These are phyloP conservation scores for Streptopelia turtur DNA, from an alignment of 2,797 vertebrate species.

Conservation along the genomic window DNA sequence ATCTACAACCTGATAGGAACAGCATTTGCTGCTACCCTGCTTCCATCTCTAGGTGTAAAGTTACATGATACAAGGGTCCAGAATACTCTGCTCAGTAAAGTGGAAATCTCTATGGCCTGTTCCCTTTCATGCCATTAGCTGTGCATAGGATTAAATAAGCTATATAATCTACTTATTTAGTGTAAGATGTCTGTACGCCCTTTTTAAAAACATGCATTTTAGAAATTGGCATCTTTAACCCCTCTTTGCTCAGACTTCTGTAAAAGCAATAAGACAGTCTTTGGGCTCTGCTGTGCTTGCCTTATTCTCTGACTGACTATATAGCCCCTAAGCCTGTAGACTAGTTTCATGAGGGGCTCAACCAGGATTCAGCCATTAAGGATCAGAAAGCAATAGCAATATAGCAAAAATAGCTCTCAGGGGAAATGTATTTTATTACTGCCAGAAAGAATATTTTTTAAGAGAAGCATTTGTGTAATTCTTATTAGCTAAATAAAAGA, in stretches of 20 bases:
- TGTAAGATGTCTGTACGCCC: not conserved
- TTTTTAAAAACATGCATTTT: not conserved
- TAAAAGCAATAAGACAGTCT: not conserved
- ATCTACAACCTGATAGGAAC: constrained; percentile 59
- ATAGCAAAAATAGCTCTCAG: constrained; percentile 37
- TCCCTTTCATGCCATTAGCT: not conserved
- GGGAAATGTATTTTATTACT: constrained; percentile 42
- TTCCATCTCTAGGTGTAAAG: constrained; percentile 54
- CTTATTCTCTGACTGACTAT: not conserved
- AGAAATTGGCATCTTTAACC: not conserved
- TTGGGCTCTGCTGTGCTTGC: not conserved
- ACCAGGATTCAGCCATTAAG: not conserved
- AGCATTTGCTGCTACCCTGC: constrained; percentile 47
- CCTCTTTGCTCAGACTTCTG: not conserved
- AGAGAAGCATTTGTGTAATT: constrained; percentile 49
- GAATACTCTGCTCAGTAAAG: not conserved
- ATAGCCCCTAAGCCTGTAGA: not conserved
- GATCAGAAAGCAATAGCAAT: constrained; percentile 56
- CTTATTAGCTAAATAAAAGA: constrained; percentile 52
- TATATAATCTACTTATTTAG: not conserved
- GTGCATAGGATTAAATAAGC: not conserved
- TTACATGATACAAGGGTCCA: not conserved
- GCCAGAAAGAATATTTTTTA: constrained; percentile 50
- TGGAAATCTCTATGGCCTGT: not conserved
- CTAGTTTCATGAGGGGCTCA: not conserved